Base-by-base conservation (phyloP, 2,113 vertebrate species). In the Lichenostomus cassidix region DNA sequence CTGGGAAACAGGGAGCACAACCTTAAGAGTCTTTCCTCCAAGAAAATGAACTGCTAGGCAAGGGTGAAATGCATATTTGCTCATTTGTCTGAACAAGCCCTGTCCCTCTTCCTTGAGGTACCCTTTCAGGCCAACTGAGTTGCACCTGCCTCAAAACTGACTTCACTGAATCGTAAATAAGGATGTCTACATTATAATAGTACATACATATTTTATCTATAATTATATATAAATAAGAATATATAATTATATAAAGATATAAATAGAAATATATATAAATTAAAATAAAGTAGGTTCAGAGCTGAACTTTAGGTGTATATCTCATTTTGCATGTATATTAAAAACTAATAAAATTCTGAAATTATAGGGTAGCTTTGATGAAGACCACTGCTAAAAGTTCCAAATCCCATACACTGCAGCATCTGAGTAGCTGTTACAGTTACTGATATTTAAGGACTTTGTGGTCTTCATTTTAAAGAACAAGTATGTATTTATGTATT, bases 401-500 rank as follows among this genome's bases (percentile, higher is more conserved):
- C 37, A 65, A 53, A 82, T 87, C 24, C 47, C 33, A 47, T 59
- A 47, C 2, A 1, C 33, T 74, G 21, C 37, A 95, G 11, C 19
- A 59, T 95, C 63, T 67, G 75, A 86, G 33, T 87, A 41, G 37
- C 67, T 86, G 47, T 53, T 70, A 50, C 28, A 64, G 22, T 81
- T 87, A 46, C 67, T 85, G 39, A 49, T 39, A 59, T 87, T 76
- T 87, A 83, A 83, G 56, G 73, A 65, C n/a, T 85, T 92, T 70
- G 55, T 81, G 91, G 58, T 83, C 76, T 86, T 90, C 59, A 59
- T 84, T 90, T 88, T 87, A n/a, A 73, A 93, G 9, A 33, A 46
- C 46, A 46, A 77, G 39, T 76, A 71, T 92, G 56, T 78, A 81
- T 92, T 83, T 93, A 91, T 89, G 44, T 83, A 81, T 89, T 95